These are phyloP conservation scores for Dicrostonyx torquatus DNA, from an alignment of 2,797 vertebrate genomes.

Conservation along the genomic window DNA sequence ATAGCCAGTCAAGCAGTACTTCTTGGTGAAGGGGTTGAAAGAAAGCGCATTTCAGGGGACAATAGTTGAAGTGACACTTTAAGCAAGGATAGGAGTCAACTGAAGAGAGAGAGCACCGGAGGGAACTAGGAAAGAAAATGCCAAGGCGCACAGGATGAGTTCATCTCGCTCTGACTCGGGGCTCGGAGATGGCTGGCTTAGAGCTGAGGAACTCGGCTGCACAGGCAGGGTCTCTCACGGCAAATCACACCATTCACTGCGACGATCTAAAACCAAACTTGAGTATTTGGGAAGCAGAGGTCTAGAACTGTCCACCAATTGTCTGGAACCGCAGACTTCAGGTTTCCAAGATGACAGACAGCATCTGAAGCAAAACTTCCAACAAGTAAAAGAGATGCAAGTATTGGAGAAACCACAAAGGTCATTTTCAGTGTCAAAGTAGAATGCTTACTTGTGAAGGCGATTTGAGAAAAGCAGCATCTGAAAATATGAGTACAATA, in stretches of 20 bases:
- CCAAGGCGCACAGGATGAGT: background rate
- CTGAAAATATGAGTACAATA: background rate
- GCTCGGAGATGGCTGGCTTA: background rate
- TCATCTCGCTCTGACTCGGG: background rate
- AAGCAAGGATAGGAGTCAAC: background rate
- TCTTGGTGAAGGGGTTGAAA: background rate
- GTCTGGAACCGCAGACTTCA: background rate
- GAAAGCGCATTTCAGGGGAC: background rate
- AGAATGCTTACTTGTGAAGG: background rate
- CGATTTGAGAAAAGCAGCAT: background rate
- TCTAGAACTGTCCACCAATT: background rate
- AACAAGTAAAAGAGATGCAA: slow-evolving; percentile 29
- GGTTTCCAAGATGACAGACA: background rate
- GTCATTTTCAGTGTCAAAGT: background rate
- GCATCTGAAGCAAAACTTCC: slow-evolving; percentile 6
- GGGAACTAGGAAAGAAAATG: background rate
- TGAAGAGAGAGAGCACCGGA: background rate
- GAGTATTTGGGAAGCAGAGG: background rate
- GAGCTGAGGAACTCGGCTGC: background rate
- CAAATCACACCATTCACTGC: background rate
- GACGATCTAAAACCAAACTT: background rate
- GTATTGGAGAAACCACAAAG: background rate
- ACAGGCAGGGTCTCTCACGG: background rate
- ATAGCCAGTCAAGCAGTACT: background rate
- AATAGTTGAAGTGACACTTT: background rate